A percentile compares a stretch with the other conserved stretches of the same genome.
phyloP scores from a whole-genome alignment of 2,797 vertebrate genomes.

The Tragopan temminckii region DNA sequence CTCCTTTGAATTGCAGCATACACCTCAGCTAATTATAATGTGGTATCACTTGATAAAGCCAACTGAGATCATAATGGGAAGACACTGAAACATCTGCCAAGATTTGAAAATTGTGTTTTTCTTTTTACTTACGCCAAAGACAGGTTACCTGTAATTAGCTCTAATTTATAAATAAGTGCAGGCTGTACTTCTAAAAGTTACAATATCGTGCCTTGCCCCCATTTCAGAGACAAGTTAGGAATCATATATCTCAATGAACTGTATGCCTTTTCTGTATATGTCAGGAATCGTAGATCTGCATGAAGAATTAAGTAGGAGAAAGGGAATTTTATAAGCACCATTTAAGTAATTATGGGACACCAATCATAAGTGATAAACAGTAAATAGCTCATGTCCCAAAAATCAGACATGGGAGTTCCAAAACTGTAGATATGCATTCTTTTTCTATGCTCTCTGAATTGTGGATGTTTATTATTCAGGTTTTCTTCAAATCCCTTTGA shows the following conservation, averaged over 20 bases:
- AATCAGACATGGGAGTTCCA: neutral
- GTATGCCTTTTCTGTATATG: neutral
- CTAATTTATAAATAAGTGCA: slow-evolving; percentile 82
- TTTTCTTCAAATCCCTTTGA: neutral
- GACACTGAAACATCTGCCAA: slow-evolving; percentile 71
- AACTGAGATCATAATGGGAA: slow-evolving; percentile 79
- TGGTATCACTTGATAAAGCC: slow-evolving; percentile 75
- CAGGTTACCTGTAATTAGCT: slow-evolving; percentile 82
- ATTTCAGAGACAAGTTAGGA: slow-evolving; percentile 48
- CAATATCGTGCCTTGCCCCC: slow-evolving; percentile 47
- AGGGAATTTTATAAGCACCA: neutral
- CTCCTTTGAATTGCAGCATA: slow-evolving; percentile 69
- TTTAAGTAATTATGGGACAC: neutral
- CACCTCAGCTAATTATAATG: slow-evolving; percentile 77
- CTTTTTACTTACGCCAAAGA: slow-evolving; percentile 67
- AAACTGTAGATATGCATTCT: neutral
- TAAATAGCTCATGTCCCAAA: neutral
- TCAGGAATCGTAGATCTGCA: slow-evolving; percentile 18
- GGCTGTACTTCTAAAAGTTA: slow-evolving; percentile 73
- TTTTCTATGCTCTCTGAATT: neutral
- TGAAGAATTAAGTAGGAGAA: slow-evolving; percentile 14
- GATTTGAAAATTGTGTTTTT: slow-evolving; percentile 50
- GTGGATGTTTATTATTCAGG: neutral
- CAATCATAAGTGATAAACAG: neutral
- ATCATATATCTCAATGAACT: slow-evolving; percentile 42